Base-by-base conservation (phyloP, 1,140 invertebrate genomes). In the Sitobion miscanthi region DNA sequence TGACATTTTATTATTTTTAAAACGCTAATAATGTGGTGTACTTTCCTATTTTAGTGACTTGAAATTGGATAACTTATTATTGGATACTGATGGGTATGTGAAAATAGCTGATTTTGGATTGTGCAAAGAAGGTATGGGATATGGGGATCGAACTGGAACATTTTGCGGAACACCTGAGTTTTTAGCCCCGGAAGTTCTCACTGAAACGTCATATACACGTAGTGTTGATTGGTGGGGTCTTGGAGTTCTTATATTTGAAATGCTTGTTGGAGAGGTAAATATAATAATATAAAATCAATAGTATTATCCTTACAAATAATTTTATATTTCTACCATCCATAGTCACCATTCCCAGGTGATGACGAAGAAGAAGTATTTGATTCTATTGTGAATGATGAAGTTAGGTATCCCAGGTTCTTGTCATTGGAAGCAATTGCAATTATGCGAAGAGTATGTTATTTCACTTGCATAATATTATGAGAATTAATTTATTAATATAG, bases 341-440 rank as follows among this genome's bases (percentile, higher is more conserved):
- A 98, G 97, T 99, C 99, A 88, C 99, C 99, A 89, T 99, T 99
- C 96, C 99, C 99, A 90, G 99, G 99, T 88, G 99, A 99, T 95
- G 99, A 99, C 95, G 99, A 99, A 95, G 99, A 99, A 95, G 99
- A 99, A 97, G 99, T 99, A 42, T 99, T 99, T 96, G 99, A 99
- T 96, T 99, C 98, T 54, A 99, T 99, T 95, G 99, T 99, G 8
- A 99, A 99, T 95, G 99, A 99, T 95, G 99, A 99, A 97, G 99
- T 99, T 94, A 97, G 99, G 94, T 99, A 99, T 96, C 99, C 99
- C 57, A 96, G 99, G 95, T 99, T 99, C 95, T 96, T 99, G 89
- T 99, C 99, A 52, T 96, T 99, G 90, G 99, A 99, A 96, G 98
- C 99, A 25, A 99, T 99, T 95, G 98, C 99, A 87, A 99, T 99